Base-by-base conservation (phyloP, 2,113 vertebrate species). In the Maccullochella peelii region DNA sequence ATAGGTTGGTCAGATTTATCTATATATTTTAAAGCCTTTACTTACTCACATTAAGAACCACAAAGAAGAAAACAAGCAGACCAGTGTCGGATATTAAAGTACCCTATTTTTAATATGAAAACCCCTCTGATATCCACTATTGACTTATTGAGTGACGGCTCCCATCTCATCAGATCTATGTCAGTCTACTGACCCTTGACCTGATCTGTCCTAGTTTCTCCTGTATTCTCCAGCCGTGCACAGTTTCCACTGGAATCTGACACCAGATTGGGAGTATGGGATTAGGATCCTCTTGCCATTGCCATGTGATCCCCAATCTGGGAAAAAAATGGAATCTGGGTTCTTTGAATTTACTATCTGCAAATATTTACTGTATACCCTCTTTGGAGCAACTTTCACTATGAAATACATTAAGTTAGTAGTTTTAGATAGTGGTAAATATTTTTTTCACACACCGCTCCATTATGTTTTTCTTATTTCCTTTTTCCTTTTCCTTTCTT, bases 241-340 rank as follows among this genome's bases (percentile, higher is more conserved):
- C 47, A 9, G 18, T 88, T 91, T 88, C 66, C 61, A 71, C 85
- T 83, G 86, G 87, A 87, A 88, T 79, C 78, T 88, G 85, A 88
- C 88, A 93, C 91, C 94, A 94, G 95, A 95, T 94, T 94, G 91
- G 84, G 84, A 73, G 76, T 75, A 65, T 61, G 73, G 89, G 92
- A 94, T 95, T 94, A 94, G 88, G 90, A 91, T 92, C 88, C 85
- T 87, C 55, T 76, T 71, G 54, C 36, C 80, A 73, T 80, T 89
- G 88, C 23, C 77, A 83, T 93, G 79, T 88, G 88, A 91, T 91
- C 87, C 66, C 85, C 84, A 81, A 88, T 92, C 91, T 90, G 79
- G 89, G 70, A 58, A 85, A 55, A 85, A 79, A 70, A 71, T 42
- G 16, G n/a, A 87, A 62, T 57, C 61, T 83, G 75, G 23, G 68